A percentile compares a stretch with the other conserved stretches of the same genome.
phyloP scores from a whole-genome alignment of 2,113 vertebrate species.

The Carollia perspicillata region DNA sequence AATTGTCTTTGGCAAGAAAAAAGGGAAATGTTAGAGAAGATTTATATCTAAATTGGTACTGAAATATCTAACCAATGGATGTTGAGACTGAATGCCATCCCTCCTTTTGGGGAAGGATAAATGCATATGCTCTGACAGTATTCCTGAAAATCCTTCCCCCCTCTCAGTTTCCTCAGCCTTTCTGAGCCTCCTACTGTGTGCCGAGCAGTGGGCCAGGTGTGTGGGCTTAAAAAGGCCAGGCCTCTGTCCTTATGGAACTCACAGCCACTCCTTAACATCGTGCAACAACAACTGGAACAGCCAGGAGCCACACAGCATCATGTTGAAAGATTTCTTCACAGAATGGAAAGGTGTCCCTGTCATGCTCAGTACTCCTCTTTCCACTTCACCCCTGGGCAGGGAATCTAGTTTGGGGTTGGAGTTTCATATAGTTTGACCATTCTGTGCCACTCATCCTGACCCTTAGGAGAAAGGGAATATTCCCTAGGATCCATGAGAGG shows the following conservation, averaged over 20 bases:
- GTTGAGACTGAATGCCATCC: not conserved
- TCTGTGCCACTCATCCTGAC: not conserved
- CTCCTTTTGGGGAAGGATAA: not conserved
- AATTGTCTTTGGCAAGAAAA: constrained; percentile 17
- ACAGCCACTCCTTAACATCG: not conserved
- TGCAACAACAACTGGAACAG: not conserved
- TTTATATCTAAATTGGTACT: not conserved
- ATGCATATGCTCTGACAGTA: not conserved
- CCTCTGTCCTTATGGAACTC: not conserved
- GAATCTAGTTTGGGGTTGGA: not conserved
- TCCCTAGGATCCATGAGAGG: not conserved
- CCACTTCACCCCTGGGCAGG: not conserved
- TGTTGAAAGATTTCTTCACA: not conserved
- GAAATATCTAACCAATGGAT: not conserved
- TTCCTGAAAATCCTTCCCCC: not conserved
- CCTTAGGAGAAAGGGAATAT: not conserved
- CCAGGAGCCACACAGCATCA: not conserved
- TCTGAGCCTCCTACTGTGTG: not conserved
- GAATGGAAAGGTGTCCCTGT: not conserved
- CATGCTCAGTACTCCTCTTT: not conserved
- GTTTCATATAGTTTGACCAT: not conserved
- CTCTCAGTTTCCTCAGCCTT: not conserved
- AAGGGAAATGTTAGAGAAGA: constrained; percentile 5
- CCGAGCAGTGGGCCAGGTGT: not conserved
- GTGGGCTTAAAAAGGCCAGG: not conserved